A percentile compares a stretch with the other conserved stretches of the same genome.
Conservation (phyloP, 2,797 vertebrate genomes). For the Oreochromis grahami region DNA sequence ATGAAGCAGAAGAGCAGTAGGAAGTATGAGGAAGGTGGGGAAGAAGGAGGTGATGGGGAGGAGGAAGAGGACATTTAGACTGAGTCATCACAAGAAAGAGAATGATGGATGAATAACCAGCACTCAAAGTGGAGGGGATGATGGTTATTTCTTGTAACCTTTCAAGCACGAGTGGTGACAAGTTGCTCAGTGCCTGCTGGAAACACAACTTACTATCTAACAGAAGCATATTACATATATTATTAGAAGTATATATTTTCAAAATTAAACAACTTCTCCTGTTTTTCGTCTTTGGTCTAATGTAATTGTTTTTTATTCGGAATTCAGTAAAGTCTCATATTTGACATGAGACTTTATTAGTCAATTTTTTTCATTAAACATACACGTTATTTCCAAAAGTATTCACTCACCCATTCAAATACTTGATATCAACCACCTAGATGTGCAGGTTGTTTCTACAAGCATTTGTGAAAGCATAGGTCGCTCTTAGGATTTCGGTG, state of each 20-base stretch:
- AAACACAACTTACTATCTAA: not conserved
- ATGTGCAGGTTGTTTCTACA: not conserved
- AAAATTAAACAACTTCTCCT: not conserved
- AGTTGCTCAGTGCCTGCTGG: not conserved
- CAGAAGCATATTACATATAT: too few species aligned
- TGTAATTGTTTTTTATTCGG: too few species aligned
- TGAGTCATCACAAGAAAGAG: slow-evolving; percentile 45
- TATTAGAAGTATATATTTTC: not conserved
- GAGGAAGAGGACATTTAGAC: slow-evolving; percentile 35
- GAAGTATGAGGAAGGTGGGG: not conserved
- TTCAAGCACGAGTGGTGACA: slow-evolving; percentile 16
- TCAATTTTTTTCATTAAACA: too few species aligned
- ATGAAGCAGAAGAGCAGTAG: slow-evolving; percentile 7
- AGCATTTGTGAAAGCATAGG: not conserved
- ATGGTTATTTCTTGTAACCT: slow-evolving; percentile 27
- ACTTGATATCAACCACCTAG: not conserved
- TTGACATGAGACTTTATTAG: not conserved
- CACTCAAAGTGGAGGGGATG: slow-evolving; percentile 21
- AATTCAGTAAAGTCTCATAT: not conserved
- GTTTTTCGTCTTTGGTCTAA: not conserved
- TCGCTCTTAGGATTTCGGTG: not conserved
- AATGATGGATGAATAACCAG: slow-evolving; percentile 28
- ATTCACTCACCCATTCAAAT: too few species aligned
- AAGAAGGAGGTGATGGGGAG: slow-evolving; percentile 6
- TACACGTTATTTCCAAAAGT: too few species aligned